Conservation (phyloP, 1,140 invertebrate genomes). For the Penaeus vannamei region DNA sequence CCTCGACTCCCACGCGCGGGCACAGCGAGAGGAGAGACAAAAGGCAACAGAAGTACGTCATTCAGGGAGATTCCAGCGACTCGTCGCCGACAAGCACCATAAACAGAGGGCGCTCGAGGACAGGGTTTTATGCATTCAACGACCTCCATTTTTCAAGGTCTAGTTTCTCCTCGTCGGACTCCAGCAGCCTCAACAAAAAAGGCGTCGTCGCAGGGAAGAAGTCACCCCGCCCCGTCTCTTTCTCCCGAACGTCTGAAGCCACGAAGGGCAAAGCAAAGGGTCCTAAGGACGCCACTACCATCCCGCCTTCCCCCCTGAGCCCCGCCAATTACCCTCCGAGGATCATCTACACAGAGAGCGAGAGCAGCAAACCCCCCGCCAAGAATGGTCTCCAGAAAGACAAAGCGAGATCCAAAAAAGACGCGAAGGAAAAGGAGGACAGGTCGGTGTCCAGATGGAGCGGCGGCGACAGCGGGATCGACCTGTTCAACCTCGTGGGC, state of each 20-base stretch:
- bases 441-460: not conserved
- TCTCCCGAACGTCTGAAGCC: too few relatives aligned
- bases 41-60: conserved; percentile 8
- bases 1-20: not conserved
- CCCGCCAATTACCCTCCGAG: not conserved
- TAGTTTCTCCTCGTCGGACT: too few relatives aligned
- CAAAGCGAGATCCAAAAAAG: not conserved
- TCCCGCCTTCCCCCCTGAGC: not conserved
- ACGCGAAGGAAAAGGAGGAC: not conserved
- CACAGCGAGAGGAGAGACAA: not conserved
- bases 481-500: not conserved
- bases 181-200: too few relatives aligned
- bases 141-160: too few relatives aligned
- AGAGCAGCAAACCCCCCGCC: not conserved
- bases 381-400: not conserved
- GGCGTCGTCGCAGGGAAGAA: too few relatives aligned
- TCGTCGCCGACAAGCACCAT: not conserved
- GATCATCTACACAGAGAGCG: not conserved
- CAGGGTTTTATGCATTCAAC: too few relatives aligned
- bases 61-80: not conserved
- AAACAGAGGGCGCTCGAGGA: not conserved
- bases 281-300: too few relatives aligned
- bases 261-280: too few relatives aligned
- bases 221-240: too few relatives aligned
- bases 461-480: not conserved